Evolutionary conservation across 64 coral and sea anemone genomes (phyloP).

Genomic region (Actinia equina): DNA sequence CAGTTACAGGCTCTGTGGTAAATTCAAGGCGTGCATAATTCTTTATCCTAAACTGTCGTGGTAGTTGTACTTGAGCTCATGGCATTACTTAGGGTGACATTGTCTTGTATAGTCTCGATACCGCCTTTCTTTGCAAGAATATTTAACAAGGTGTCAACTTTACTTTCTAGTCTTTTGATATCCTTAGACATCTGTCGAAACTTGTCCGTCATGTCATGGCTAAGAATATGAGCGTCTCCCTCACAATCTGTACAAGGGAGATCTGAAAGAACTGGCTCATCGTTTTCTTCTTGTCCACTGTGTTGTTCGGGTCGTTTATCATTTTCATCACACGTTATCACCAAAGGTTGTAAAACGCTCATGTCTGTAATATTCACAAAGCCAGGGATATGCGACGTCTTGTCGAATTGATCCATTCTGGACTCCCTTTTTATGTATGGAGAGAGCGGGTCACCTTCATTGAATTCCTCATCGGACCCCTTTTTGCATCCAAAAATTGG

Average conservation of each 20-base stretch:
- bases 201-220: background rate
- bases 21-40: too few relatives aligned
- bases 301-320: background rate
- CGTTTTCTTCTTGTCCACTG: background rate
- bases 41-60: background rate
- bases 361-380: conserved; percentile 24
- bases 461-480: background rate
- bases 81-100: background rate
- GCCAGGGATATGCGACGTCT: background rate
- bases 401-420: background rate
- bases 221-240: background rate
- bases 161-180: conserved; percentile 42
- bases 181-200: conserved; percentile 34
- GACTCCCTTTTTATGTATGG: background rate
- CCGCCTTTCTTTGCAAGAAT: background rate
- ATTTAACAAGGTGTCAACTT: conserved; percentile 28
- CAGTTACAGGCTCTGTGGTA: too few relatives aligned
- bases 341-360: background rate
- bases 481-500: conserved; percentile 23
- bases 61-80: background rate
- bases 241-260: conserved; percentile 24
- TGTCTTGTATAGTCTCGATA: background rate
- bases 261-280: conserved; percentile 12
- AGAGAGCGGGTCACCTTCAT: background rate
- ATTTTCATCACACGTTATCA: background rate